Percentiles rank a stretch among this genome's conserved stretches.
Evolutionary conservation across 30 jellyfish, hydroid and myxozoan genomes (phyloP).

Genomic region (Catostylus mosaicus): DNA sequence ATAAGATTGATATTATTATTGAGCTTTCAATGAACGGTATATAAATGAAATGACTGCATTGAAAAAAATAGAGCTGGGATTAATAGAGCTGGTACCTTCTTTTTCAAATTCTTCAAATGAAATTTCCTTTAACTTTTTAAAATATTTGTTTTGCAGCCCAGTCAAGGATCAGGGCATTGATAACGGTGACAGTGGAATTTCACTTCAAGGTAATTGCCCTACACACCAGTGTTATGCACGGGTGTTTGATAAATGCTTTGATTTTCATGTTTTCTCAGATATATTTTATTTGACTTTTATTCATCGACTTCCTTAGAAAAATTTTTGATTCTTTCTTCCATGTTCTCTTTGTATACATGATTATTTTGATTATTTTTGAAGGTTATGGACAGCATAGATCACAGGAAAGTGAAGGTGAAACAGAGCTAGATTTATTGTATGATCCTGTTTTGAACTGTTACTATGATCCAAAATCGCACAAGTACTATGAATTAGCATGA

Average conservation of each 20-base stretch:
- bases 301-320: too few species aligned
- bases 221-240: neutral
- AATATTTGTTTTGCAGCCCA: slow-evolving; percentile 17
- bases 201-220: slow-evolving; percentile 40
- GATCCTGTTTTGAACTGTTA: slow-evolving; percentile 95
- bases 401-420: neutral
- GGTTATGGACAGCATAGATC: neutral
- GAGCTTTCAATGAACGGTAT: too few species aligned
- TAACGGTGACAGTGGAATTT: slow-evolving; percentile 48
- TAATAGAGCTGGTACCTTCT: too few species aligned
- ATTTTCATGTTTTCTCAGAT: neutral
- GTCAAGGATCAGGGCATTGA: slow-evolving; percentile 8
- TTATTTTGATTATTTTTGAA: too few species aligned
- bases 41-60: too few species aligned
- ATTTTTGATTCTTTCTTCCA: too few species aligned
- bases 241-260: neutral
- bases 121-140: too few species aligned
- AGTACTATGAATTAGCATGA: slow-evolving; percentile 86
- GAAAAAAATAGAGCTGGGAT: too few species aligned
- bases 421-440: slow-evolving; percentile 80
- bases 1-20: too few species aligned
- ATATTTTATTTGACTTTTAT: neutral
- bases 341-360: too few species aligned
- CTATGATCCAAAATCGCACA: slow-evolving; percentile 86
- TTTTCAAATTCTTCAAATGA: too few species aligned